These are phyloP conservation scores for Stegostoma tigrinum DNA, from an alignment of 2,113 vertebrate genomes.

Conservation along the genomic window DNA sequence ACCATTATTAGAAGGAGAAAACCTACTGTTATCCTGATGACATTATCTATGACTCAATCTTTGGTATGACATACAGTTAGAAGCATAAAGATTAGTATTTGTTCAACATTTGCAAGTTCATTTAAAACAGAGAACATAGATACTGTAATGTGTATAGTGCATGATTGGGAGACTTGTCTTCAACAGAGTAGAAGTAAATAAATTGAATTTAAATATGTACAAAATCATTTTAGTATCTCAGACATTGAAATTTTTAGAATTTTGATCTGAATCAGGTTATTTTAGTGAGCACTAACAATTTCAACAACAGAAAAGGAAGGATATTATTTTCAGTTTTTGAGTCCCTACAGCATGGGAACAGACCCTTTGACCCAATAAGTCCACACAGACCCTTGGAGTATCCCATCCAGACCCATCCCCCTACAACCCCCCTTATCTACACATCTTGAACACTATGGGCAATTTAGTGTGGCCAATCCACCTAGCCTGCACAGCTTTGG, in stretches of 20 bases:
- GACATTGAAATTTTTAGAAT: background rate
- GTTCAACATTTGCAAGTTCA: background rate
- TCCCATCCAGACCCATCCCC: too few relatives aligned
- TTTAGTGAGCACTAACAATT: background rate
- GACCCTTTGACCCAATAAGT: too few relatives aligned
- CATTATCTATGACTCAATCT: background rate
- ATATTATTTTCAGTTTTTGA: background rate
- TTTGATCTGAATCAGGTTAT: background rate
- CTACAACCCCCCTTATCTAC: too few relatives aligned
- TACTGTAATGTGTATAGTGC: background rate
- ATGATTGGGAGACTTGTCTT: background rate
- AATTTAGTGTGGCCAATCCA: too few relatives aligned
- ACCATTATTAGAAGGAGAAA: background rate
- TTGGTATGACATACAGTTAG: background rate
- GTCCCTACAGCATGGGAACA: too few relatives aligned
- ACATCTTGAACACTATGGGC: too few relatives aligned
- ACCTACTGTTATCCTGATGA: background rate
- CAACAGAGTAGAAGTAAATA: background rate
- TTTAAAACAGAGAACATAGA: background rate
- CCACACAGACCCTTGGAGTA: background rate
- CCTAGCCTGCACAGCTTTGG: too few relatives aligned
- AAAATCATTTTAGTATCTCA: background rate
- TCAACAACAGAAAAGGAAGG: background rate
- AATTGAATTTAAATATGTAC: background rate
- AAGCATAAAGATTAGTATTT: background rate